Conservation (phyloP, 2,797 vertebrate species). For the Halcyon leucocephala region DNA sequence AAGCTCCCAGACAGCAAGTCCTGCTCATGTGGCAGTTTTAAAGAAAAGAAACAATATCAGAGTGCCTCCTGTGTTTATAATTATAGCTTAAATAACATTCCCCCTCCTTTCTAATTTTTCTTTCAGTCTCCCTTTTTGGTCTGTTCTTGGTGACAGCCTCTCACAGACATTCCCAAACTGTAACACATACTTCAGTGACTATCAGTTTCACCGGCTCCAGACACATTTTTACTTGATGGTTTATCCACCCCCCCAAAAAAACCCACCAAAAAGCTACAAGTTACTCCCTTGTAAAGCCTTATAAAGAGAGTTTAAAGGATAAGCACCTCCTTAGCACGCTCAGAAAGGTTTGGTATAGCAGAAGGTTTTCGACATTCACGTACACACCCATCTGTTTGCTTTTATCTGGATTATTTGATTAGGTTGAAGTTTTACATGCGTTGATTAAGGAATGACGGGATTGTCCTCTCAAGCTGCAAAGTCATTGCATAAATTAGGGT, state of each 20-base stretch:
- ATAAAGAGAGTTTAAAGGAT: neutral
- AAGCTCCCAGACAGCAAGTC: neutral
- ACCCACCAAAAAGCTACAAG: neutral
- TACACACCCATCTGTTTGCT: neutral
- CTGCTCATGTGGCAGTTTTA: neutral
- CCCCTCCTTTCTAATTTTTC: neutral
- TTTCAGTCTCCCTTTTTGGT: conserved; percentile 2
- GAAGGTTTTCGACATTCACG: neutral
- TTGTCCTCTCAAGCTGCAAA: neutral
- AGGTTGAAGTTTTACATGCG: neutral
- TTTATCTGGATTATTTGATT: neutral
- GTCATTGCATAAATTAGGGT: neutral
- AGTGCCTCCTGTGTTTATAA: neutral
- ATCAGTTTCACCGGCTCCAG: neutral
- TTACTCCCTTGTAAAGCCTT: neutral
- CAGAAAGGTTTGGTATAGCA: neutral
- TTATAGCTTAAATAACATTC: conserved; percentile 43
- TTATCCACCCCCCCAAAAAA: neutral
- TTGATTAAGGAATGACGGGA: neutral
- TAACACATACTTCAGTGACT: neutral
- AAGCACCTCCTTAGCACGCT: neutral
- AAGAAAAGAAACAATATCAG: neutral
- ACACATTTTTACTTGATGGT: neutral
- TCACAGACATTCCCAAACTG: conserved; percentile 3
- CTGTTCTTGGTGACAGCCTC: conserved; percentile 7